Base-by-base conservation (phyloP, 2,113 vertebrate genomes). In the Chauna torquata region DNA sequence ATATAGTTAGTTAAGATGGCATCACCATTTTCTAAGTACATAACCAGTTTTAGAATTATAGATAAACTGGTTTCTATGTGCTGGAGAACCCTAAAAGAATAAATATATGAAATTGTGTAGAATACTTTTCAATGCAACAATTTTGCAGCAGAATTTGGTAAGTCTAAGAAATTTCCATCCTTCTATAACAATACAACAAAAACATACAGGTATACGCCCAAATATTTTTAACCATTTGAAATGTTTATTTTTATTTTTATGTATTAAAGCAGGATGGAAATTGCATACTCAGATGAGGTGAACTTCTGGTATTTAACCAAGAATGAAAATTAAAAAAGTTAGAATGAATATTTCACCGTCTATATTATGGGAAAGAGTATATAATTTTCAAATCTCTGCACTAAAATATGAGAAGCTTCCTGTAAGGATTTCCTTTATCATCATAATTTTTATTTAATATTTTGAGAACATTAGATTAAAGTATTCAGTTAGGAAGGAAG, bases 391-490 rank as follows among this genome's bases (percentile, higher is more conserved):
- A 84, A 78, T 69, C 36, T 74, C 42, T 65, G 18, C 57, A 34
- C 9, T 66, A 45, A 85, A 77, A 79, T 49, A 80, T 11, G 4
- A 58, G 78, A 69, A 82, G 27, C 75, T 88, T 92, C 58, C 79
- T 92, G 12, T 55, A 55, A 64, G 92, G 44, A 38, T 85, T 87
- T 76, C n/a, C 34, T 84, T 91, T 92, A 54, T 70, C 81, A 40
- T 76, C 72, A 55, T 92, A 78, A 81, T 82, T 90, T 88, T 68
- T 59, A 81, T 70, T 89, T 64, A 47, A 17, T 90, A 61, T 82
- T 91, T 74, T 70, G 28, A 89, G 52, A 91, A 82, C 18, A 80
- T 94, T 71, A 72, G 86, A 89, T 92, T 79, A 86, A 92, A 92
- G 54, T 45, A 45, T 74, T 91, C 54, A 34, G 19, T 94, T 74